Base-by-base conservation (phyloP, 2,113 vertebrate species). In the Ardeotis arabs region DNA sequence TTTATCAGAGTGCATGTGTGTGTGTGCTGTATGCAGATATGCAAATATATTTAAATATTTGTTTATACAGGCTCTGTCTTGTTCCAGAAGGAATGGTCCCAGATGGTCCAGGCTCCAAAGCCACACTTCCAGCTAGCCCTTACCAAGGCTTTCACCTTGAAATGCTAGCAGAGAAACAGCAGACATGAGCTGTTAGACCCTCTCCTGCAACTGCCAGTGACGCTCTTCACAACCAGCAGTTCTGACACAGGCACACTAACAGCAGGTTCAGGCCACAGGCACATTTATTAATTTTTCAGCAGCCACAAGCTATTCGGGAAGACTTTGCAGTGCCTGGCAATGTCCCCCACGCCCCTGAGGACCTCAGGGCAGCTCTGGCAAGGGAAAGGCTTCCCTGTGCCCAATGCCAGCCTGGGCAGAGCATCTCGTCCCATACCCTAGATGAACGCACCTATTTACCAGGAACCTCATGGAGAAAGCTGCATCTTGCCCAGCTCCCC, bases 261-360 rank as follows among this genome's bases (percentile, higher is more conserved):
- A 78, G 24, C n/a, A 80, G 27, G 6, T 53, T 69, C 50, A 62
- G 64, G 69, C 13, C 23, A 74, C 19, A 53, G 41, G 33, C 56
- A 74, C 3, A 0, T 45, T 24, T 5, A 37, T 25, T 25, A 50
- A 27, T 8, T 78, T 82, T 85, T 63, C 69, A 75, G 88, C 44
- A 84, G 13, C 17, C 28, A 4, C 14, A 76, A 29, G 11, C 5
- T 63, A 87, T 70, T 60, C 53, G 49, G 44, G 28, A 76, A 76
- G 58, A 45, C 14, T 50, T 27, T 79, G 14, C 31, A 50, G 39
- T 20, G 29, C 67, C 29, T 85, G 53, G 29, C 22, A 76, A 35
- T 37, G 19, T 4, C 4, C 1, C 6, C 3, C 11, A 13, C 19
- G 20, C 2, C n/a, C 28, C 44, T 15, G 14, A 27, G 6, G 28